These are phyloP conservation scores for Condylostylus longicornis DNA, from an alignment of 1,140 invertebrate genomes.

Conservation along the genomic window DNA sequence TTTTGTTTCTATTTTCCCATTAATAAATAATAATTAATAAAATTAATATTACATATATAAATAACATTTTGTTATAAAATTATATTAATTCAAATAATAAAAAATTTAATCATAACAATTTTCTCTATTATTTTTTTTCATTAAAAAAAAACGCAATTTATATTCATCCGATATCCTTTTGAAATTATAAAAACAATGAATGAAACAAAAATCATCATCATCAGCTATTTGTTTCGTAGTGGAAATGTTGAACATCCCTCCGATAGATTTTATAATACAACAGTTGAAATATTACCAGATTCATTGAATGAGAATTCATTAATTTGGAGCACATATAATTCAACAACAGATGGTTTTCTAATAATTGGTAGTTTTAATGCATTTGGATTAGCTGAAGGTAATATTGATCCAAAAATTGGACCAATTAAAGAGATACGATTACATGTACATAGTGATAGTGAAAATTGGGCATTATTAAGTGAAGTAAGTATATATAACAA, in stretches of 20 bases:
- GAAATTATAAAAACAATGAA: not conserved
- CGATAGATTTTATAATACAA: constrained; percentile 81
- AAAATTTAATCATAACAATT: too few relatives aligned
- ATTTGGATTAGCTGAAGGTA: constrained; percentile 62
- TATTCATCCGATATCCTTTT: constrained; percentile 3
- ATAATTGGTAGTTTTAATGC: constrained; percentile 61
- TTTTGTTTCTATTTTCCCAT: too few relatives aligned
- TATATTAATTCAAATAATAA: too few relatives aligned
- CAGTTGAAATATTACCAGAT: constrained; percentile 63
- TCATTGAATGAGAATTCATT: constrained; percentile 26
- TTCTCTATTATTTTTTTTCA: too few relatives aligned
- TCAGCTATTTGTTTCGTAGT: constrained; percentile 73
- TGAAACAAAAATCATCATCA: constrained; percentile 14
- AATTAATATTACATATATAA: too few relatives aligned
- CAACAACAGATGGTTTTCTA: constrained; percentile 54
- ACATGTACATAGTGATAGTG: constrained; percentile 61
- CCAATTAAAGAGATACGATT: constrained; percentile 55
- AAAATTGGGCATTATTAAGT: constrained; percentile 80
- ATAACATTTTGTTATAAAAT: too few relatives aligned
- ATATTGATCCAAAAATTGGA: constrained; percentile 47
- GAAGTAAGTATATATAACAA: too few relatives aligned
- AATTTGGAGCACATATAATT: constrained; percentile 36
- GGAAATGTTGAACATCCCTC: constrained; percentile 83
- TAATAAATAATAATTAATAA: too few relatives aligned
- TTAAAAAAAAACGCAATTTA: too few relatives aligned